A percentile compares a stretch with the other conserved stretches of the same genome.
phyloP scores from a whole-genome alignment of 2,113 vertebrate genomes.

The Phylloscopus whistleri region DNA sequence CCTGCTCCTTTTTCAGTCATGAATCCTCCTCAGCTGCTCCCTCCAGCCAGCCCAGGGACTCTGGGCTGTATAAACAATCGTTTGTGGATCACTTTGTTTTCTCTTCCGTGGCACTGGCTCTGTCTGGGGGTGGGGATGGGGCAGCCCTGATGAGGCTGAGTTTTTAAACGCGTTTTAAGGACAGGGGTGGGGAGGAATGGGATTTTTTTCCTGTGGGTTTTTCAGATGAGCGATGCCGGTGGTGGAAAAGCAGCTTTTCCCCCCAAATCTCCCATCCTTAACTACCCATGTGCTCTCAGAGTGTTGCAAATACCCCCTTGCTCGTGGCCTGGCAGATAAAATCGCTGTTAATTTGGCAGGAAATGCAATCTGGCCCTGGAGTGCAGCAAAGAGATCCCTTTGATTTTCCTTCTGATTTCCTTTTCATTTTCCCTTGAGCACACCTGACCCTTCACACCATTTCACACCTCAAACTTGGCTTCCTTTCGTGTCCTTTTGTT shows the following conservation, averaged over 20 bases:
- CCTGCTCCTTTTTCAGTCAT: constrained; percentile 37
- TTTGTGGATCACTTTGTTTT: not conserved
- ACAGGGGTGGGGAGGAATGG: no score
- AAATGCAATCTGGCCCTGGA: no score
- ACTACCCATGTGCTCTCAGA: not conserved
- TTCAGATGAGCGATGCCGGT: rapidly evolving
- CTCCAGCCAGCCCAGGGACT: not conserved
- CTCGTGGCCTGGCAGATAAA: not conserved
- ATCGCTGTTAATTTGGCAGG: rapidly evolving
- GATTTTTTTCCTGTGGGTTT: not conserved
- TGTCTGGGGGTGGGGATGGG: not conserved
- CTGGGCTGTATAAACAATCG: not conserved
- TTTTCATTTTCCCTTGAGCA: not conserved
- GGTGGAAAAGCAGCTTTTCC: not conserved
- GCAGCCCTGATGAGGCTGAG: not conserved
- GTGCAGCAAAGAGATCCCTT: not conserved
- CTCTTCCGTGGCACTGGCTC: not conserved
- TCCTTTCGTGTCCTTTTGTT: not conserved
- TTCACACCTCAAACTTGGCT: not conserved
- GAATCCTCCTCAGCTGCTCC: not conserved
- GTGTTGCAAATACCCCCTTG: not conserved
- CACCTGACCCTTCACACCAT: not conserved
- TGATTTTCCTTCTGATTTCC: not conserved
- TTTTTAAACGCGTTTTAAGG: not conserved
- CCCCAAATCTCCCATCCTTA: not conserved